phyloP scores from a whole-genome alignment of 2,113 vertebrate species.

The Muscicapa adusta region DNA sequence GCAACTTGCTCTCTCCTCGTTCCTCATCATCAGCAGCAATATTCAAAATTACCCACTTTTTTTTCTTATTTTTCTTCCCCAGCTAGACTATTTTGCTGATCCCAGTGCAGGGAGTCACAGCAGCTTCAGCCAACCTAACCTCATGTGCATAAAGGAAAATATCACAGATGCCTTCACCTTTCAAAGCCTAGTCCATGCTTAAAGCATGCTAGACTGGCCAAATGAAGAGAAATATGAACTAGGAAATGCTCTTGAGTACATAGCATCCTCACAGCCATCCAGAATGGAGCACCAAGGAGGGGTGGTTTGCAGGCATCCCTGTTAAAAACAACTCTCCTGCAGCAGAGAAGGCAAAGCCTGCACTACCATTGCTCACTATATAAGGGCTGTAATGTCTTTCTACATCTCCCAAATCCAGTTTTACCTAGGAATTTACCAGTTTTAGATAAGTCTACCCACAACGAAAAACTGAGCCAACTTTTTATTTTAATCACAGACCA shows the following conservation, averaged over 20 bases:
- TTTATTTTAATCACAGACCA: not conserved
- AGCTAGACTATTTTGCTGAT: not conserved
- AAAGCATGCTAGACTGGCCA: not conserved
- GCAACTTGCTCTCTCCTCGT: not conserved
- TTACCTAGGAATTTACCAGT: not conserved
- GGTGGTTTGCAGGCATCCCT: not conserved
- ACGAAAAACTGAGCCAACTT: not conserved
- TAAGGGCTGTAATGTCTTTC: not conserved
- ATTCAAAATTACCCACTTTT: not conserved
- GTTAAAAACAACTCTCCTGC: rapidly evolving
- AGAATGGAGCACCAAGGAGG: not conserved
- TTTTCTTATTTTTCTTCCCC: not conserved
- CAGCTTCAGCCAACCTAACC: not conserved
- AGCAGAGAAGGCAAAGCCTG: not conserved
- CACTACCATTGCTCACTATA: not conserved
- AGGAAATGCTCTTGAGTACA: not conserved
- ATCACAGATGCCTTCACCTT: rapidly evolving
- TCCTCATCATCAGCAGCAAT: not conserved
- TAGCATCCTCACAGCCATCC: not conserved
- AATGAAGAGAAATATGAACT: not conserved
- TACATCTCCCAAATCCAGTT: not conserved
- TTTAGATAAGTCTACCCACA: not conserved
- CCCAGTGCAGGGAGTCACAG: not conserved
- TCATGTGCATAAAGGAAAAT: not conserved
- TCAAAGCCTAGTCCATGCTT: not conserved